Evolutionary conservation across 2,888 invertebrate genomes (phyloP), one percentile per base, ranked within the genome.

Genomic region (Lepidocyrtinus sp.): DNA sequence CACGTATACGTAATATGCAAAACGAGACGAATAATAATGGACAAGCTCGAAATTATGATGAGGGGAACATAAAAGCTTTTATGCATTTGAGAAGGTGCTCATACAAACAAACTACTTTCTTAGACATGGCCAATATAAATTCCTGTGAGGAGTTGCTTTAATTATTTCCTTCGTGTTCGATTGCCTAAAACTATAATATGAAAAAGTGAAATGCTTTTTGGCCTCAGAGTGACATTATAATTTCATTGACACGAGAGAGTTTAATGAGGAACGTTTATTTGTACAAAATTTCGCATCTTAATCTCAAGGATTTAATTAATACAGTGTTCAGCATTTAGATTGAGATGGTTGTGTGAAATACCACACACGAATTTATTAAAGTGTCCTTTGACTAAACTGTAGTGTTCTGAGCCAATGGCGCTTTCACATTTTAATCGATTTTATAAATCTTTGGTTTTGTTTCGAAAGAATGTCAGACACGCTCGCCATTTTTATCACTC

Each of bases 271-370:
- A 50, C 17, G 50, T 50, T 7, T 50, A 50, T 50, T 12, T n/a
- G 50, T n/a, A n/a, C n/a, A n/a, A n/a, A n/a, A n/a, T n/a, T n/a
- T n/a, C n/a, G n/a, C n/a, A n/a, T 50, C 12, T 12, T 50, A 7
- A 12, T 17, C 50, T 50, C 50, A 50, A 15, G 50, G 50, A n/a
- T 50, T 50, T 50, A 50, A 50, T 50, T 50, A 50, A 50, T 50
- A n/a, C 12, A 50, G 17, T 50, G 50, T 17, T 36, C 12, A 36
- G 5, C 36, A 50, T 7, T 12, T 12, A 50, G 15, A n/a, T n/a
- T n/a, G n/a, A n/a, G n/a, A n/a, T n/a, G n/a, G n/a, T n/a, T n/a
- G n/a, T n/a, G n/a, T n/a, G n/a, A 50, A 15, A 36, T 12, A 50
- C 50, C 50, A 50, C 50, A 50, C 50, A 50, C 50, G 50, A 50